Evolutionary conservation across 2,888 invertebrate species (phyloP), one percentile per base, ranked within the genome.

Genomic region (Drosophila dives): DNA sequence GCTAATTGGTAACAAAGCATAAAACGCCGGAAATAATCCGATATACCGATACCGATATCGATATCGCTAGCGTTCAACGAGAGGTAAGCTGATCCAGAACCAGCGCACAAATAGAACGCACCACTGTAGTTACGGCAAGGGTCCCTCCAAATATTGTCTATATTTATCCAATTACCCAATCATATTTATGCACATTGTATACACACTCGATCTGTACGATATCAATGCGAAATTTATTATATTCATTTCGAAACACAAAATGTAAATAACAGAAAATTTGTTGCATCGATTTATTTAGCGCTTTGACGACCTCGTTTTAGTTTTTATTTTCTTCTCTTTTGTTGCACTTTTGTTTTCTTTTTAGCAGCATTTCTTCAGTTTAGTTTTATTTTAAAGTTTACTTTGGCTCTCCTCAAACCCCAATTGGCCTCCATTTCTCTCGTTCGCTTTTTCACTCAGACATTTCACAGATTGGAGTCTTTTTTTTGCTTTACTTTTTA

Each of bases 41-140:
- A 50, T 69, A 50, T 69, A 81, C 64, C 73, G 63, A 50, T 69
- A 72, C 59, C 63, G 60, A 29, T 29, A 81, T 59, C 73, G 60
- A 50, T 69, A 72, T 61, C 63, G 60, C 80, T 68, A 86, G 72
- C 75, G 60, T 69, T 61, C 62, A 34, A 65, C 56, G 32, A 45
- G 89, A 86, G 86, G 86, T 86, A 86, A 86, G 86, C 84, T 67
- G 65, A 54, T 71, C 36, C 53, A 60, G 26, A 58, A 32, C 58
- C 77, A 76, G 77, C 76, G 42, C 71, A 65, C 56, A 65, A 48
- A 51, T 61, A 49, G 67, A 76, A 63, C 62, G 59, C 59, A 53
- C 23, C 51, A 72, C 23, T 56, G 50, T 77, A 77, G 50, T 54
- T 65, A 70, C 33, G 74, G 77, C 77, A 49, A 74, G 64, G 73